These are phyloP conservation scores for Sipha maydis DNA, from an alignment of 2,888 invertebrate genomes.

Conservation along the genomic window DNA sequence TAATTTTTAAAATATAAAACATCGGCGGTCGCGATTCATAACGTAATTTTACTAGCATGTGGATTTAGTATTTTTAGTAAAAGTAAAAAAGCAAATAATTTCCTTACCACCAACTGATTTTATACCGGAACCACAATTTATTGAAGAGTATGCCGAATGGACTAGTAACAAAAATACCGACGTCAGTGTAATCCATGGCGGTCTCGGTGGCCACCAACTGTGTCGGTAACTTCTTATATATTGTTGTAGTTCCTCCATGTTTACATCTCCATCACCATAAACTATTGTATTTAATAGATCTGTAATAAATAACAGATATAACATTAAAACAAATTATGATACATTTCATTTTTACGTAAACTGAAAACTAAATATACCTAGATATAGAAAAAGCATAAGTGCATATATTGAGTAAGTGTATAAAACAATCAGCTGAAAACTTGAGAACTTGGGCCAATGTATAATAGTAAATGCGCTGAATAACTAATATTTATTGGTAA, in stretches of 20 bases:
- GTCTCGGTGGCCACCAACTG: constrained; percentile 36
- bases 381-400: background rate
- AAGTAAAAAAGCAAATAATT: background rate
- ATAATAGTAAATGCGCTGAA: background rate
- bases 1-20: too few species aligned
- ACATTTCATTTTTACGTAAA: background rate
- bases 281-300: background rate
- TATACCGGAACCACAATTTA: constrained; percentile 63
- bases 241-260: constrained; percentile 44
- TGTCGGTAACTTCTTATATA: background rate
- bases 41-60: too few species aligned
- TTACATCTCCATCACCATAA: constrained; percentile 38
- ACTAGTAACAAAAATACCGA: background rate
- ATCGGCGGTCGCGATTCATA: too few species aligned
- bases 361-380: background rate
- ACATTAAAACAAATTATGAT: too few species aligned
- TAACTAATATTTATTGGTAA: background rate
- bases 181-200: constrained; percentile 13
- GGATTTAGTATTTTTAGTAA: too few species aligned
- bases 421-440: background rate
- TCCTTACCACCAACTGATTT: constrained; percentile 63
- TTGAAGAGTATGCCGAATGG: background rate
- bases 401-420: background rate
- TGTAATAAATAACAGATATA: constrained; percentile 16
- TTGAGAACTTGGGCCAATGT: background rate